Evolutionary conservation across 2,797 vertebrate species (phyloP).

Genomic region (Acrossocheilus fasciatus): DNA sequence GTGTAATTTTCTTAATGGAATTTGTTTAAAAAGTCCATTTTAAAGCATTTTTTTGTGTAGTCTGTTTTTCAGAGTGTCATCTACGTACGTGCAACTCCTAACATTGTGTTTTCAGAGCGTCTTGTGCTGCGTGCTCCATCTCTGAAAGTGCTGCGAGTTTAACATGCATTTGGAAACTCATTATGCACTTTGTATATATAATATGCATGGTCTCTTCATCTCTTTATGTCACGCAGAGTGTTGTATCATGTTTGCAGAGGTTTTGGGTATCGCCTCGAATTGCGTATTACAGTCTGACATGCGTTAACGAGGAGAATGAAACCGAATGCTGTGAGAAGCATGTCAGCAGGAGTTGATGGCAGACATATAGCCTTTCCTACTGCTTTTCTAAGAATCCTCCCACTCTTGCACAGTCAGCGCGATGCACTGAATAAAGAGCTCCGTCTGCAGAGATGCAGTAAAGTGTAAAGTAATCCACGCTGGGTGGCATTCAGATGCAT

Average conservation of each 20-base stretch:
- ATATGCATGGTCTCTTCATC: neutral
- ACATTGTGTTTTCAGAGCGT: neutral
- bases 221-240: neutral
- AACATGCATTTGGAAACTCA: neutral
- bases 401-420: neutral
- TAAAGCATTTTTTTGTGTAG: no score
- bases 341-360: slow-evolving; percentile 2
- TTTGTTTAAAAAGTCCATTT: no score
- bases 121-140: neutral
- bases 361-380: neutral
- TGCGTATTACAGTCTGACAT: neutral
- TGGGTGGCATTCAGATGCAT: slow-evolving; percentile 19
- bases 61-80: neutral
- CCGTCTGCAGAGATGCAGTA: neutral
- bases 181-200: neutral
- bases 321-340: slow-evolving; percentile 11
- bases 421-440: neutral
- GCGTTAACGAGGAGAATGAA: slow-evolving; percentile 17
- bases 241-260: neutral
- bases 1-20: neutral
- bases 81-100: neutral
- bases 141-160: neutral
- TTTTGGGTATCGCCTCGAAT: neutral
- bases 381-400: slow-evolving; percentile 15
- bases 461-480: slow-evolving; percentile 10